These are phyloP conservation scores for Patella caerulea DNA, from an alignment of 2,888 invertebrate species.

Conservation along the genomic window DNA sequence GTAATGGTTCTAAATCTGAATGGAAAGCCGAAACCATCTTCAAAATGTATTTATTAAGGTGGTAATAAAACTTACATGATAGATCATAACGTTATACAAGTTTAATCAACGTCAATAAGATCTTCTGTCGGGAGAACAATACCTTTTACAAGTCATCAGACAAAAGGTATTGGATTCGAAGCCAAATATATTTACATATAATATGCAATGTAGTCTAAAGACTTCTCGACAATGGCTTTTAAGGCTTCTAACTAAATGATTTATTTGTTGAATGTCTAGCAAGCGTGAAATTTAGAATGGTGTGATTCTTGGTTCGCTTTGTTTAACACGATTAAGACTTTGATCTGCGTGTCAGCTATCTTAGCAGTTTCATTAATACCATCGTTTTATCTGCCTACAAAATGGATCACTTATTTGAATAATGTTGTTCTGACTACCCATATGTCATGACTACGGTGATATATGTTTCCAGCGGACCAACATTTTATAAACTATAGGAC, in stretches of 20 bases:
- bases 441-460: conserved; percentile 1
- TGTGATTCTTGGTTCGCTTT: conserved; percentile 4
- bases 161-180: conserved; percentile 7
- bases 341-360: conserved; percentile 7
- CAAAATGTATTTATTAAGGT: no score
- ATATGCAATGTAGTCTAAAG: background rate
- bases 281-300: conserved; percentile 6
- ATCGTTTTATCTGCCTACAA: background rate
- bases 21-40: no score
- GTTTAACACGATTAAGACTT: conserved; percentile 5
- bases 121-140: no score
- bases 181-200: background rate
- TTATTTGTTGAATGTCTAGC: conserved; percentile 6
- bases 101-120: no score
- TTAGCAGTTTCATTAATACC: background rate
- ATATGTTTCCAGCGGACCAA: background rate
- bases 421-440: background rate
- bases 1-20: no score
- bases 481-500: conserved; percentile 7
- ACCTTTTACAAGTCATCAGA: background rate
- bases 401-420: conserved; percentile 7
- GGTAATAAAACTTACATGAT: no score
- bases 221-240: background rate
- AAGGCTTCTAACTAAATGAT: conserved; percentile 1
- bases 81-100: no score